Percentiles rank a stretch among this genome's conserved stretches.
These are phyloP conservation scores for Harpalus rufipes DNA, from an alignment of 2,888 invertebrate genomes.

Conservation along the genomic window DNA sequence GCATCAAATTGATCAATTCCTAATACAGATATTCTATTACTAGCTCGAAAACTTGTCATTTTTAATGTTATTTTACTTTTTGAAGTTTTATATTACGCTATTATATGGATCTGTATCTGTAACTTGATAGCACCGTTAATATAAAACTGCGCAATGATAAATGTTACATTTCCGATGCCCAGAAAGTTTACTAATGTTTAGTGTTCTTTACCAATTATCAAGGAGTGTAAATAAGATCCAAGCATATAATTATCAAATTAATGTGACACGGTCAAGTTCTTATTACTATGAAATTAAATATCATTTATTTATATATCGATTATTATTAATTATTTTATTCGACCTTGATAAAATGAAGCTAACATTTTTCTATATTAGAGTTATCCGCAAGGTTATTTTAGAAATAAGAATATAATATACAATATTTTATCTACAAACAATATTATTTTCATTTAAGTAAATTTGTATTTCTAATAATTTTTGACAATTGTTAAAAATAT, in stretches of 20 bases:
- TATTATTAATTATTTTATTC: not conserved
- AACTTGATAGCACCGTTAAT: not conserved
- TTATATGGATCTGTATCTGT: not conserved
- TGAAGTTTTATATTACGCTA: not conserved
- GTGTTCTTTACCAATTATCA: not conserved
- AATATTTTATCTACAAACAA: too few species aligned
- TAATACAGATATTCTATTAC: conserved; percentile 54
- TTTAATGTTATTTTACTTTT: not conserved
- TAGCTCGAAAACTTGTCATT: conserved; percentile 63
- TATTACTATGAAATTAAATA: not conserved
- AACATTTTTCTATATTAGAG: too few species aligned
- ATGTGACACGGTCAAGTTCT: conserved; percentile 43
- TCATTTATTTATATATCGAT: conserved; percentile 28
- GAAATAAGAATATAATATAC: too few species aligned
- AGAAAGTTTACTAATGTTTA: not conserved
- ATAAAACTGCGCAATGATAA: not conserved
- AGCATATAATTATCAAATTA: conserved; percentile 29
- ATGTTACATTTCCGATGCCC: not conserved
- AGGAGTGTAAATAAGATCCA: not conserved
- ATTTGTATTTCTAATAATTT: too few species aligned
- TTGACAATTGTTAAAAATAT: too few species aligned
- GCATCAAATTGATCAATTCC: conserved; percentile 57
- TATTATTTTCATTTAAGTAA: too few species aligned
- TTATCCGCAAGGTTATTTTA: too few species aligned
- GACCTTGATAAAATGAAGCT: conserved; percentile 16